Evolutionary conservation across 2,113 vertebrate species (phyloP).

Genomic region (Caloenas nicobarica): DNA sequence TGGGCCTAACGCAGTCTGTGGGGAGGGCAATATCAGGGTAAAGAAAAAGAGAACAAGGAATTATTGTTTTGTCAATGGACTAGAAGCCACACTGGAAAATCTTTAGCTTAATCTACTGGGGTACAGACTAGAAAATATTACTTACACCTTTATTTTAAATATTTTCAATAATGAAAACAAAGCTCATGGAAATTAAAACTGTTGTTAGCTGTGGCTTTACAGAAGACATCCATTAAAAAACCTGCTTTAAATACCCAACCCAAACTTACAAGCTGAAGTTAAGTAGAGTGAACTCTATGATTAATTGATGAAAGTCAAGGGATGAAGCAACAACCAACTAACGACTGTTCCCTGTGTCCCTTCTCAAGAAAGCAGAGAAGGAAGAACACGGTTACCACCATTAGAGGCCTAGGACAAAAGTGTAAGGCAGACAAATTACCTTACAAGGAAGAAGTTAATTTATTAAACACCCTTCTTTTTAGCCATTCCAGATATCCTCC

Average conservation of each 20-base stretch:
- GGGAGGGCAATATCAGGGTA: not conserved
- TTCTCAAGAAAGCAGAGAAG: not conserved
- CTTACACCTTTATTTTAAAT: not conserved
- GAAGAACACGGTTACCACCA: not conserved
- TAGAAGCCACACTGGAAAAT: not conserved
- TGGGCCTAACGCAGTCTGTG: not conserved
- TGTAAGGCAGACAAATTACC: not conserved
- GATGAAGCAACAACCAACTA: not conserved
- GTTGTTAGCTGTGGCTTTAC: not conserved
- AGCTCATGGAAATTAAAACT: not conserved
- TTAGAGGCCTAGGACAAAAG: not conserved
- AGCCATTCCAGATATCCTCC: not conserved
- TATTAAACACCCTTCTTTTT: not conserved
- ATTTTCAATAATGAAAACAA: not conserved
- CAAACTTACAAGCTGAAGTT: conserved; percentile 12
- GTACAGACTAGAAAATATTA: not conserved
- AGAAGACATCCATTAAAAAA: not conserved
- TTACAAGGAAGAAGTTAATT: not conserved
- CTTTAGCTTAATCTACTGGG: not conserved
- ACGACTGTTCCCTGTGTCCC: not conserved
- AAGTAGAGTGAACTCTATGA: not conserved
- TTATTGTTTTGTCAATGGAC: not conserved
- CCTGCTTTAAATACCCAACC: not conserved
- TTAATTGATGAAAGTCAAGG: conserved; percentile 2
- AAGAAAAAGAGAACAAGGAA: not conserved